Percentiles rank a stretch among this genome's conserved stretches.
Evolutionary conservation across 2,113 vertebrate species (phyloP).

Genomic region (Amphiprion ocellaris): DNA sequence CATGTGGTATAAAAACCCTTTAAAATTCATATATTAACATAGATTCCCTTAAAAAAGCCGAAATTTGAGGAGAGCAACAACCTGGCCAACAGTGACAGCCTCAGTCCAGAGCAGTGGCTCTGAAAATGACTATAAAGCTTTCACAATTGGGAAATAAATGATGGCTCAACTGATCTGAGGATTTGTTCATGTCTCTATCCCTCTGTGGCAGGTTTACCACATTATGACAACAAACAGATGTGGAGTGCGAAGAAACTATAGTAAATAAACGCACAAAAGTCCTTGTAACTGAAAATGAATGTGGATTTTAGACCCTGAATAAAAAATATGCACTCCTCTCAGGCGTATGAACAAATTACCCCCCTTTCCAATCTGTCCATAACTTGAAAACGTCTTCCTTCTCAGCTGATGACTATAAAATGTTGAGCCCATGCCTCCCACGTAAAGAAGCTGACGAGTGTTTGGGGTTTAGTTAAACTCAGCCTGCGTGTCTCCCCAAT

Average conservation of each 20-base stretch:
- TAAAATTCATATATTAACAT: constrained; percentile 67
- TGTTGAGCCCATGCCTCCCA: constrained; percentile 16
- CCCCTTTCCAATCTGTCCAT: background rate
- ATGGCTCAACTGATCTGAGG: background rate
- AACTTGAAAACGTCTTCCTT: constrained; percentile 22
- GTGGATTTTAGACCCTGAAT: background rate
- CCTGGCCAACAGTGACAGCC: constrained; percentile 20
- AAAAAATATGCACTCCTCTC: background rate
- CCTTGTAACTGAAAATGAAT: background rate
- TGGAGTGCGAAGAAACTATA: background rate
- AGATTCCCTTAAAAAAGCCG: constrained; percentile 34
- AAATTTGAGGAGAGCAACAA: constrained; percentile 22
- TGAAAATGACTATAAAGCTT: background rate
- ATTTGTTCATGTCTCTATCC: background rate
- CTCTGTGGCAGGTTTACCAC: background rate
- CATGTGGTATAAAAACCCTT: constrained; percentile 51
- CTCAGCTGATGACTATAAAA: constrained; percentile 8
- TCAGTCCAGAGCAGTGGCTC: constrained; percentile 24
- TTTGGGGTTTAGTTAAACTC: constrained; percentile 46
- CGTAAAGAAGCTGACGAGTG: constrained; percentile 50
- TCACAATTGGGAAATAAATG: constrained; percentile 10
- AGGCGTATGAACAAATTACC: background rate
- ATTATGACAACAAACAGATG: constrained; percentile 11
- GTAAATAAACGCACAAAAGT: constrained; percentile 6
- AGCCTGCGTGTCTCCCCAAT: constrained; percentile 69